These are phyloP conservation scores for Apoderus coryli DNA, from an alignment of 2,888 invertebrate genomes.

Conservation along the genomic window DNA sequence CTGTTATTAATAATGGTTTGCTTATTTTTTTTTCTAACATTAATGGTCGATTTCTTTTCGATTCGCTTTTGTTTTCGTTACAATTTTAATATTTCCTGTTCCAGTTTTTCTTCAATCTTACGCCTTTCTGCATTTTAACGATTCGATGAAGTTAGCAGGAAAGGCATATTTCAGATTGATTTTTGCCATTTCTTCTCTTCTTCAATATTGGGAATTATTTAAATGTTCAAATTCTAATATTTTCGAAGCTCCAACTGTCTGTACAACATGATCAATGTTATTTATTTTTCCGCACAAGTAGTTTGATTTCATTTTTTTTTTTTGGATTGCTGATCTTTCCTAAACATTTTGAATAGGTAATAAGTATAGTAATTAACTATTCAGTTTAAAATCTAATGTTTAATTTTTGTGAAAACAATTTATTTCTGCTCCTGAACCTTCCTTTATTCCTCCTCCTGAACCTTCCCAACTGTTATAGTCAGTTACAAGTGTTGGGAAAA, in stretches of 20 bases:
- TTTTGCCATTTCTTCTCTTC: constrained; percentile 10
- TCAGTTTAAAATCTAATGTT: too few species aligned
- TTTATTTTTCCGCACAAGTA: constrained; percentile 2
- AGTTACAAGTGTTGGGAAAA: too few species aligned
- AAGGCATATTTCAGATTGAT: constrained; percentile 9
- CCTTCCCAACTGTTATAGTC: too few species aligned
- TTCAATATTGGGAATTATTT: constrained; percentile 1
- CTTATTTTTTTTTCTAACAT: constrained; percentile 3
- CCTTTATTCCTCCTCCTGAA: too few species aligned
- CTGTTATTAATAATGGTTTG: too few species aligned
- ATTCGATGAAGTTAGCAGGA: constrained; percentile 9
- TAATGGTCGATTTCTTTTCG: constrained; percentile 4
- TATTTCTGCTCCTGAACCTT: too few species aligned
- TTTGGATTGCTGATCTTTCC: constrained; percentile 6
- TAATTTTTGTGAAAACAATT: too few species aligned
- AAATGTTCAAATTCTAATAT: constrained; percentile 3
- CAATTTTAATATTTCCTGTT: constrained; percentile 6
- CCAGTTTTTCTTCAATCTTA: constrained; percentile 8
- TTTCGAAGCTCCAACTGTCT: constrained; percentile 2
- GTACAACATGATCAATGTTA: constrained; percentile 1
- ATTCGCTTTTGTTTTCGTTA: constrained; percentile 6
- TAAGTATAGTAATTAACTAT: too few species aligned
- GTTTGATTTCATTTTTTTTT: constrained; percentile 1
- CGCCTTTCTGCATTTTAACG: constrained; percentile 9
- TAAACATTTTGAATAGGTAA: constrained; percentile 9